These are phyloP conservation scores for Eurystomus gularis DNA, from an alignment of 2,113 vertebrate genomes.

Conservation along the genomic window DNA sequence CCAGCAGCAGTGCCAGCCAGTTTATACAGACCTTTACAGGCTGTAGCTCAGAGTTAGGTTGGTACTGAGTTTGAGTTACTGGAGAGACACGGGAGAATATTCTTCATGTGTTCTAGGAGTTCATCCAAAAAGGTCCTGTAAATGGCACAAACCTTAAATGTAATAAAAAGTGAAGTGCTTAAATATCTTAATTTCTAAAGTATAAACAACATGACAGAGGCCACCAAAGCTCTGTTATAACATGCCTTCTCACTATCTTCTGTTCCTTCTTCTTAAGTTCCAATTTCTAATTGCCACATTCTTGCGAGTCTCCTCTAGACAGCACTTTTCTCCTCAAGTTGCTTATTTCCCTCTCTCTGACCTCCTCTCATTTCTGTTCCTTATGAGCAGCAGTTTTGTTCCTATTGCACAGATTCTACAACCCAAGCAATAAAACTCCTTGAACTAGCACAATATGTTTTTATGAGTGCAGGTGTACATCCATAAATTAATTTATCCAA, in stretches of 20 bases:
- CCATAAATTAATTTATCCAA: neutral
- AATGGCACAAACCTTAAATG: neutral
- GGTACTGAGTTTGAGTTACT: neutral
- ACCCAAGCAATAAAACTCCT: neutral
- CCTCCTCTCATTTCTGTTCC: slow-evolving; percentile 37
- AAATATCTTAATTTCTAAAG: slow-evolving; percentile 37
- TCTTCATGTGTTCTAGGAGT: neutral
- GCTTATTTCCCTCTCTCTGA: slow-evolving; percentile 40
- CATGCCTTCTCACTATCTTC: neutral
- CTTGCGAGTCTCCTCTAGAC: neutral
- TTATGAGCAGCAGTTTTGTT: neutral
- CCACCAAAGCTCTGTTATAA: slow-evolving; percentile 37
- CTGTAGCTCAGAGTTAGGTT: neutral
- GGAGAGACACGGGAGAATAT: neutral
- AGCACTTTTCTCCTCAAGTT: slow-evolving; percentile 17
- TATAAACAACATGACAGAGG: slow-evolving; percentile 49
- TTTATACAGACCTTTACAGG: accelerated
- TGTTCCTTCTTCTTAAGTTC: slow-evolving; percentile 61
- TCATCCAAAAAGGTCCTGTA: neutral
- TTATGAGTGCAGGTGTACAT: neutral
- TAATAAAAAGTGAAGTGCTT: slow-evolving; percentile 24
- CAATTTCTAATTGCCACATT: slow-evolving; percentile 51
- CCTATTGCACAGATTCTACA: neutral
- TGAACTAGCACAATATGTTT: neutral
- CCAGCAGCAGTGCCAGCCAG: neutral